Conservation (phyloP, 2,888 invertebrate genomes). For the Himalopsyche japonica region DNA sequence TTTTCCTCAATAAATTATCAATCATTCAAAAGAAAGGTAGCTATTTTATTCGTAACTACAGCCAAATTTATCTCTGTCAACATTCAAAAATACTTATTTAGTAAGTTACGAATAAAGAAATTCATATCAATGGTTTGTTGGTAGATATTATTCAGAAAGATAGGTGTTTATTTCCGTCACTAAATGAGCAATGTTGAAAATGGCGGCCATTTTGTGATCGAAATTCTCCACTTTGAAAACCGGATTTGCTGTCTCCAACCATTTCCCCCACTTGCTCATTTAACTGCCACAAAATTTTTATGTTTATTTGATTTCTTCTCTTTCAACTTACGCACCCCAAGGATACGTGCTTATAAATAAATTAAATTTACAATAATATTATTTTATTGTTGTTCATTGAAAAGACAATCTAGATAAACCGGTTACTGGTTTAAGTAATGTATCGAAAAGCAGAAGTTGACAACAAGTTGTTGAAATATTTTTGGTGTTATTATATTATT, state of each 20-base stretch:
- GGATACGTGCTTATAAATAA: not conserved
- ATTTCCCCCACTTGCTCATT: not conserved
- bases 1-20: no score
- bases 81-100: no score
- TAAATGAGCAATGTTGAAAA: not conserved
- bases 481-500: not conserved
- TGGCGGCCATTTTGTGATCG: not conserved
- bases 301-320: not conserved
- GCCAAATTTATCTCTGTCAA: no score
- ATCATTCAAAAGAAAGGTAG: no score
- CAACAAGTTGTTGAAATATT: not conserved
- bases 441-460: not conserved
- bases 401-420: not conserved
- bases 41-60: no score
- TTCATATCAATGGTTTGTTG: no score
- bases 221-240: not conserved
- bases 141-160: no score
- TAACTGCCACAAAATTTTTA: not conserved
- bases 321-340: not conserved
- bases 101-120: no score
- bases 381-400: not conserved
- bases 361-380: not conserved
- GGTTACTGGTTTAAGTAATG: not conserved
- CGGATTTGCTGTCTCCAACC: not conserved
- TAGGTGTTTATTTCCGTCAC: not conserved